Evolutionary conservation across 2,113 vertebrate genomes (phyloP), one percentile per base, ranked within the genome.

Genomic region (Neolamprologus modestus): DNA sequence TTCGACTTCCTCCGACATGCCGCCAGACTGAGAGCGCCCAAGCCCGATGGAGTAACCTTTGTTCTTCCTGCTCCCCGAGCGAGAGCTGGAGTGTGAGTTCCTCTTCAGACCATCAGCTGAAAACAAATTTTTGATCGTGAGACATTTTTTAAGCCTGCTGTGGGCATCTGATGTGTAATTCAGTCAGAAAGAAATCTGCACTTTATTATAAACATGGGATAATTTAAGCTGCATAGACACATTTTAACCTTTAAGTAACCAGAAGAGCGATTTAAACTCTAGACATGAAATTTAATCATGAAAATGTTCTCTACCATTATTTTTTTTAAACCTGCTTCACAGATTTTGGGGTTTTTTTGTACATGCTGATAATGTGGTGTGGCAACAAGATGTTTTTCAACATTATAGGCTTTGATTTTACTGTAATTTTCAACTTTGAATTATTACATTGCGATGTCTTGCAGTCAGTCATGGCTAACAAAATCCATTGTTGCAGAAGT

Each of bases 1-100:
- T 0, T 97, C 97, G 14, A 86, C 87, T 28, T 95, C 94, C 2
- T 97, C 96, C 3, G 97, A 97, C 92, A 95, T 81, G 1, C 96
- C 95, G 0, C 90, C 88, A 2, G 96, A 95, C 84, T 97, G 98
- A 4, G 97, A 96, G 82, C 88, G 93, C 2, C 97, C 95, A 4
- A 97, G 94, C 5, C 96, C 96, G 0, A 95, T 66, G 47, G 97
- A 97, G 85, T 96, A 92, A 2, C 82, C 94, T 28, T 89, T 90
- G 66, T 95, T 96, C 68, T 95, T 97, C 59, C 97, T 96, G 94
- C 91, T 97, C 17, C 94, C 96, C 0, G 95, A 96, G 13, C 96
- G 94, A 16, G 97, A 96, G 55, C 95, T 96, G 31, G 95, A 94
- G 52, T 96, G 96, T 19, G 95, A 97, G 66, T 95, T 89, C 40